Evolutionary conservation across 2,888 invertebrate genomes (phyloP).

Genomic region (Heliconius ismenius): DNA sequence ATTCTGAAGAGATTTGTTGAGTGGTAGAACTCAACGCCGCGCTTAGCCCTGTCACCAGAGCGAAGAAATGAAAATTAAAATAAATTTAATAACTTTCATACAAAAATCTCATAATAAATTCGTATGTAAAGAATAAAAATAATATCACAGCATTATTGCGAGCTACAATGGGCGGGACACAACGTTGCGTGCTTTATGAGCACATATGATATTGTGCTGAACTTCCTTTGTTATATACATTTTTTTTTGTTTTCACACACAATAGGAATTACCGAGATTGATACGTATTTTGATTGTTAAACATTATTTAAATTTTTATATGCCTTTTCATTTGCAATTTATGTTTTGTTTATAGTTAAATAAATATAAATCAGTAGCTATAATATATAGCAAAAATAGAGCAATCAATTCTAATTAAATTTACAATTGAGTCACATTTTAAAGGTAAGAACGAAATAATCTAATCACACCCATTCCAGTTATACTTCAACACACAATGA

Average conservation of each 20-base stretch:
- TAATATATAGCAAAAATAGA: neutral
- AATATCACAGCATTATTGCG: slow-evolving; percentile 33
- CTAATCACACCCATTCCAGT: too few species aligned
- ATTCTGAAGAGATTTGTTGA: too few species aligned
- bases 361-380: neutral
- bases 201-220: slow-evolving; percentile 18
- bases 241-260: slow-evolving; percentile 2
- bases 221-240: slow-evolving; percentile 17
- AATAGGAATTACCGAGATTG: slow-evolving; percentile 9
- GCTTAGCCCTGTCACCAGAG: too few species aligned
- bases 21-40: too few species aligned
- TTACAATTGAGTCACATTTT: too few species aligned
- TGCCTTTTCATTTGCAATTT: neutral
- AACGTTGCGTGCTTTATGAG: slow-evolving; percentile 25
- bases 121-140: slow-evolving; percentile 35
- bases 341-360: neutral
- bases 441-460: too few species aligned
- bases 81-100: slow-evolving; percentile 18
- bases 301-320: neutral
- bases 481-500: neutral
- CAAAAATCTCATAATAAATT: slow-evolving; percentile 31
- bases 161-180: slow-evolving; percentile 30
- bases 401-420: too few species aligned
- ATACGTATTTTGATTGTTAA: slow-evolving; percentile 4
- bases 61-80: neutral